These are phyloP conservation scores for Athene cunicularia DNA, from an alignment of 2,113 vertebrate species.

Conservation along the genomic window DNA sequence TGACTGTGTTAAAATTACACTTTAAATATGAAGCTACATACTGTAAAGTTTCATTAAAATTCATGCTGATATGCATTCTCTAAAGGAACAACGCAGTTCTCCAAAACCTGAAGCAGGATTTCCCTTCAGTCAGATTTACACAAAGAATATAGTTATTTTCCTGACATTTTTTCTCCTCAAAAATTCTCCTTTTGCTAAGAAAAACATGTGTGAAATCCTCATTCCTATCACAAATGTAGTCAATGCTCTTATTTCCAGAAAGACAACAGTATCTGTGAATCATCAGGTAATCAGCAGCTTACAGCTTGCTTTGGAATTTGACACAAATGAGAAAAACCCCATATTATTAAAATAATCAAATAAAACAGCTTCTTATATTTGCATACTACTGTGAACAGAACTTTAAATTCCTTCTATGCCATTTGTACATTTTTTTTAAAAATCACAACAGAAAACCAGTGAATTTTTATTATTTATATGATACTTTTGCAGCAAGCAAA, in stretches of 20 bases:
- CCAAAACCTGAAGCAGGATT: neutral
- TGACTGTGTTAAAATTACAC: neutral
- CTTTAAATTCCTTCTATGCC: neutral
- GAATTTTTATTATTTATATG: slow-evolving; percentile 28
- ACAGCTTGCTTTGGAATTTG: neutral
- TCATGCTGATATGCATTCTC: neutral
- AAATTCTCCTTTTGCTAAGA: neutral
- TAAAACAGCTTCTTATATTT: neutral
- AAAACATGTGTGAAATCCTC: neutral
- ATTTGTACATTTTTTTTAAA: neutral
- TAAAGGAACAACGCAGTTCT: neutral
- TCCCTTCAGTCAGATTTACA: neutral
- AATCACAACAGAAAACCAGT: neutral
- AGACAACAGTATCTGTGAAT: neutral
- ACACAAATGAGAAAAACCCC: neutral
- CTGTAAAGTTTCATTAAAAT: slow-evolving; percentile 10
- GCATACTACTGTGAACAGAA: neutral
- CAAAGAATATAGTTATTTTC: neutral
- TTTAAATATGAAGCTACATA: neutral
- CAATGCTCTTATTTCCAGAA: neutral
- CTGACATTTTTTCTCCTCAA: neutral
- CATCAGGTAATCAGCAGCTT: neutral
- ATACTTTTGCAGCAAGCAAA: slow-evolving; percentile 20
- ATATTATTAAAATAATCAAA: neutral
- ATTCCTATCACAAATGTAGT: neutral